Conservation (phyloP, 2,797 vertebrate species). For the Gorsachius magnificus region DNA sequence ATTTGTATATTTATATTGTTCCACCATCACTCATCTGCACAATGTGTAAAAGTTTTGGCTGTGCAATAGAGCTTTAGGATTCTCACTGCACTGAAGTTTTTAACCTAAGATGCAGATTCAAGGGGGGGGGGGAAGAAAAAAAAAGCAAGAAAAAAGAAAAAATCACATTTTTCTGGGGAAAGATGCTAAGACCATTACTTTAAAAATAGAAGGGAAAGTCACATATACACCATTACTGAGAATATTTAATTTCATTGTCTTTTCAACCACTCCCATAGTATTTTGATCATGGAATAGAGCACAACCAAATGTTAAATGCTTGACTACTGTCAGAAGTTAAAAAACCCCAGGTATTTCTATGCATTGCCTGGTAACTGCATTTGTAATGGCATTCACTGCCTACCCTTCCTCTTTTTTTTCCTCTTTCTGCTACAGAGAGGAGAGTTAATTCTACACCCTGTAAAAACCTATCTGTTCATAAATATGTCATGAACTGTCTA, state of each 20-base stretch:
- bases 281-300: neutral
- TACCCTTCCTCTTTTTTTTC: neutral
- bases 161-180: neutral
- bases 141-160: neutral
- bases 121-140: rapidly evolving
- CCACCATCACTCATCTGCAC: neutral
- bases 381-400: neutral
- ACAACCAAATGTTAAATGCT: neutral
- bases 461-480: neutral
- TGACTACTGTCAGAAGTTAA: neutral
- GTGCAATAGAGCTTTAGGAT: neutral
- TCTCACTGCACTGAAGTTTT: neutral
- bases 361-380: neutral
- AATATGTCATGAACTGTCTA: neutral
- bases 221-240: neutral
- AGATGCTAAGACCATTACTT: neutral
- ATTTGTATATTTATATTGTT: neutral
- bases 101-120: neutral
- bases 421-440: neutral
- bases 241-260: neutral
- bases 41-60: neutral
- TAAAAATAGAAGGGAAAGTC: neutral
- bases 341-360: neutral
- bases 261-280: neutral
- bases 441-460: neutral